phyloP scores from a whole-genome alignment of 1,140 invertebrate species.

The Eriocheir sinensis region DNA sequence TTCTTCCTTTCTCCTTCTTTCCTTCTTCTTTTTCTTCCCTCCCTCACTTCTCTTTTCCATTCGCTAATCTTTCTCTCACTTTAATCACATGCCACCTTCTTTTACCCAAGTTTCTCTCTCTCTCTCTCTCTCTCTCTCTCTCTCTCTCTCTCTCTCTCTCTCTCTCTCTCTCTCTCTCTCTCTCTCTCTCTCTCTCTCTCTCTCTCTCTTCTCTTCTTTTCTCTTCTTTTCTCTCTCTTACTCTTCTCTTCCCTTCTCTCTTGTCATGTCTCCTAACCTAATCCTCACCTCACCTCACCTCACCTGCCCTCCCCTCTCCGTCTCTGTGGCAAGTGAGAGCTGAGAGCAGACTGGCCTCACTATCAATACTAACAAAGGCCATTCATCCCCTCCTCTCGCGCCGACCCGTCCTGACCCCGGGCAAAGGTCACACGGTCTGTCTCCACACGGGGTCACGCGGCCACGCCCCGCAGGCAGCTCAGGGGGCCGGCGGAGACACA shows the following conservation, averaged over 20 bases:
- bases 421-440: not conserved
- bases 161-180: not conserved
- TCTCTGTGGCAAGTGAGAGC: too few species aligned
- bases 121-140: not conserved
- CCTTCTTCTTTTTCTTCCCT: not conserved
- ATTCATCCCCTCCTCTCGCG: not conserved
- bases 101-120: conserved; percentile 41
- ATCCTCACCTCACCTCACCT: too few species aligned
- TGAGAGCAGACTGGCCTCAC: too few species aligned
- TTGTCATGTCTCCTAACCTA: too few species aligned
- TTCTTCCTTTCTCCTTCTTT: not conserved
- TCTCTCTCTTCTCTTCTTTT: not conserved
- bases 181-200: not conserved
- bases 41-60: not conserved
- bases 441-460: not conserved
- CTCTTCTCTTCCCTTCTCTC: too few species aligned
- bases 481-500: too few species aligned
- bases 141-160: not conserved
- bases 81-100: too few species aligned
- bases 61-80: not conserved
- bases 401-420: too few species aligned
- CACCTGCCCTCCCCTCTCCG: too few species aligned
- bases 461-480: too few species aligned
- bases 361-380: not conserved
- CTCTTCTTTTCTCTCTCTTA: too few species aligned